Conservation (phyloP, 2,888 invertebrate genomes). For the Cordilura impudica region DNA sequence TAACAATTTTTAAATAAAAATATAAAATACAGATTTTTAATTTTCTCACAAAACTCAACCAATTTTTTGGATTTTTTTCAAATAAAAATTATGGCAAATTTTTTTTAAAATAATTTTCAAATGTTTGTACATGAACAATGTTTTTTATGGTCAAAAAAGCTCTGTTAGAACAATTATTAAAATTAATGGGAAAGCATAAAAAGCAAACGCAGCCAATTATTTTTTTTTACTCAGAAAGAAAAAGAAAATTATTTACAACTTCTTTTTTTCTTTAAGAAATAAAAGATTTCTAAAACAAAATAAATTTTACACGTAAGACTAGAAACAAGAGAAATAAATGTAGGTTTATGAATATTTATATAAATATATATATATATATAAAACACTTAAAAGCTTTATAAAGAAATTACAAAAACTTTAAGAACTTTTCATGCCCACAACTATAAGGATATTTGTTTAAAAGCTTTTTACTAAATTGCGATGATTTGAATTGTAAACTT, state of each 20-base stretch:
- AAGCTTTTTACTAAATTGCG: background rate
- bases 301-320: conserved; percentile 51
- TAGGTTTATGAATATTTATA: too few species aligned
- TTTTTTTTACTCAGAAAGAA: conserved; percentile 57
- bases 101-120: conserved; percentile 1
- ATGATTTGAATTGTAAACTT: background rate
- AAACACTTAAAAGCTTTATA: conserved; percentile 42
- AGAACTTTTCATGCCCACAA: too few species aligned
- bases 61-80: background rate
- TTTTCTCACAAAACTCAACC: conserved; percentile 1
- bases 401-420: background rate
- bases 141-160: conserved; percentile 43
- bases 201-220: conserved; percentile 74
- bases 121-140: conserved; percentile 24
- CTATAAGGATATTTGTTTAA: background rate
- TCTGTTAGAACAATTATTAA: conserved; percentile 41
- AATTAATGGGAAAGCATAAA: conserved; percentile 52
- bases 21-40: background rate
- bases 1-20: background rate
- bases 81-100: conserved; percentile 28
- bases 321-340: conserved; percentile 36
- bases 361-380: background rate
- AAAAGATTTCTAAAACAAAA: background rate
- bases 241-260: conserved; percentile 18
- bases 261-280: background rate